These are phyloP conservation scores for Cyphomyrmex costatus DNA, from an alignment of 1,140 invertebrate species.

Conservation along the genomic window DNA sequence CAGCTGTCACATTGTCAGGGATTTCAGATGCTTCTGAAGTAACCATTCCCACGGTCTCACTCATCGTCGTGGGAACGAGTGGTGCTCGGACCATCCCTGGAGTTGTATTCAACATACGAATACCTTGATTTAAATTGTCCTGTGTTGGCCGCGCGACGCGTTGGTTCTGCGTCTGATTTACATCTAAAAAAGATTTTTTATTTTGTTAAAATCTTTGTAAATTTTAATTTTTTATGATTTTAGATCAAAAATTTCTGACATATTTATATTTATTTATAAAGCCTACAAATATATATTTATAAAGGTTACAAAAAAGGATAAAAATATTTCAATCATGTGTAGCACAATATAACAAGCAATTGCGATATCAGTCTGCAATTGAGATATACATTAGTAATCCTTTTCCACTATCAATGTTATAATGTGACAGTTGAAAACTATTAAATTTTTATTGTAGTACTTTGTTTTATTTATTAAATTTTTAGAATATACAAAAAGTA, in stretches of 20 bases:
- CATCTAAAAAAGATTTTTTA: conserved; percentile 71
- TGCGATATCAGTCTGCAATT: neutral
- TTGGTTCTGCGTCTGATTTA: conserved; percentile 81
- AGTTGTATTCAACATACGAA: conserved; percentile 80
- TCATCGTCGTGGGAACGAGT: conserved; percentile 79
- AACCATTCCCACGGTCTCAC: conserved; percentile 76
- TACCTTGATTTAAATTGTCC: conserved; percentile 81
- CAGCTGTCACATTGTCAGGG: conserved; percentile 92
- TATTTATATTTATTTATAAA: too few species aligned
- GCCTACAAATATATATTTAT: too few species aligned
- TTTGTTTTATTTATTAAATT: conserved; percentile 2
- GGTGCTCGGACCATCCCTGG: conserved; percentile 78
- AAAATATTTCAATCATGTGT: too few species aligned
- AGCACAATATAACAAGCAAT: neutral
- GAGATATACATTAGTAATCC: neutral
- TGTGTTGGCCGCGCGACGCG: conserved; percentile 80
- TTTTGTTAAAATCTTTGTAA: conserved; percentile 6
- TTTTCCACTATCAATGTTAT: neutral
- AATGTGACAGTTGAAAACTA: neutral
- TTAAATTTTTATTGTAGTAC: neutral
- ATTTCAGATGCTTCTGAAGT: conserved; percentile 88
- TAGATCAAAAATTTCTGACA: neutral
- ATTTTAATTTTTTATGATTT: neutral
- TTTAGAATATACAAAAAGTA: neutral
- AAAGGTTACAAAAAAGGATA: neutral